phyloP scores from a whole-genome alignment of 2,888 invertebrate genomes.

The Diaperis boleti region DNA sequence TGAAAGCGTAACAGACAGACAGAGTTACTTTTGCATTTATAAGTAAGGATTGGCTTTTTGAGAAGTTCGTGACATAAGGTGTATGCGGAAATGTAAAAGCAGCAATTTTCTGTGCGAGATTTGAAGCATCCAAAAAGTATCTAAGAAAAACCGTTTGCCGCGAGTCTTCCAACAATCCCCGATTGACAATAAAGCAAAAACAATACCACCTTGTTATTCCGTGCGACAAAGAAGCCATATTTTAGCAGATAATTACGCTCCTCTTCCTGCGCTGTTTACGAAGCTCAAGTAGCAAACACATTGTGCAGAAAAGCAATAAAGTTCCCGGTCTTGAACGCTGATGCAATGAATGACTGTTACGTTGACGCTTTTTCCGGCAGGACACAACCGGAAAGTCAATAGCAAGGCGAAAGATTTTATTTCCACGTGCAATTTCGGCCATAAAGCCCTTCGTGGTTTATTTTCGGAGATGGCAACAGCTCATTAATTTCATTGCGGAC shows the following conservation, averaged over 20 bases:
- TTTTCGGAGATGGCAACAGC: conserved; percentile 19
- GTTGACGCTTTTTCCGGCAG: background rate
- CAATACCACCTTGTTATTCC: conserved; percentile 3
- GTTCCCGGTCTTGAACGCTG: background rate
- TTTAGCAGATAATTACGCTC: conserved; percentile 4
- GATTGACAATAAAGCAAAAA: background rate
- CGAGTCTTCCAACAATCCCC: too few relatives aligned
- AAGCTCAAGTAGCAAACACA: conserved; percentile 8
- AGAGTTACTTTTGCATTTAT: too few relatives aligned
- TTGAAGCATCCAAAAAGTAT: too few relatives aligned
- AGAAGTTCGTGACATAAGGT: too few relatives aligned
- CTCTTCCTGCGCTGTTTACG: conserved; percentile 8
- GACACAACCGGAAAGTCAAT: background rate
- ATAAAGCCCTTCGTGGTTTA: conserved; percentile 22
- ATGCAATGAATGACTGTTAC: conserved; percentile 1
- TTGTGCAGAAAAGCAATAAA: background rate
- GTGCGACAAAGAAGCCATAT: background rate
- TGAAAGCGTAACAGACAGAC: too few relatives aligned
- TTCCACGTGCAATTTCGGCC: background rate
- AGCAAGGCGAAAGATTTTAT: background rate
- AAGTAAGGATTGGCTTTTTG: too few relatives aligned
- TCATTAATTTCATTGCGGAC: conserved; percentile 34
- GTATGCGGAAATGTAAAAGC: too few relatives aligned
- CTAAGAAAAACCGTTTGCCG: too few relatives aligned
- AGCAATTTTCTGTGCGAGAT: too few relatives aligned